phyloP scores from a whole-genome alignment of 2,888 invertebrate genomes.

The Polydrusus tereticollis region DNA sequence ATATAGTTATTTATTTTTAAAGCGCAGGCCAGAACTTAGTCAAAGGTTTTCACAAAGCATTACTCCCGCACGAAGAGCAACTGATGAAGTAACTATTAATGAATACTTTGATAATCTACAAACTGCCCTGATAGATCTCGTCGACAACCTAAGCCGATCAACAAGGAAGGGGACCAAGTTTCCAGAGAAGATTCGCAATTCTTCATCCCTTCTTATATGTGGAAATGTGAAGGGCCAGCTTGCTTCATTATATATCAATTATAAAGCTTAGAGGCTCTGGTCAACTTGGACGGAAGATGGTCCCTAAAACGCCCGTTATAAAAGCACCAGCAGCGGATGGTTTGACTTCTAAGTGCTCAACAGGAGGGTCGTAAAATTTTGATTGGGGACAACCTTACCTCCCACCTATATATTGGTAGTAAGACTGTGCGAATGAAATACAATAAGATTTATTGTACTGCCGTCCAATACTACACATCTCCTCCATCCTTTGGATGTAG shows the following conservation, averaged over 20 bases:
- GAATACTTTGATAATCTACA: constrained; percentile 30
- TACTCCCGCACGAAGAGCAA: constrained; percentile 1
- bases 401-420: constrained; percentile 44
- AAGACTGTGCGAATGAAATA: constrained; percentile 35
- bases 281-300: constrained; percentile 58
- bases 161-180: constrained; percentile 52
- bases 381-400: constrained; percentile 47
- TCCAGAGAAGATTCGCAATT: constrained; percentile 55
- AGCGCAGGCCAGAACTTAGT: constrained; percentile 16
- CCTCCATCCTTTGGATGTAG: constrained; percentile 20
- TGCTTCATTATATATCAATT: constrained; percentile 55
- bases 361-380: constrained; percentile 40
- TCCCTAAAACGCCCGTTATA: constrained; percentile 57
- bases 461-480: constrained; percentile 25
- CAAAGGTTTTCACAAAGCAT: constrained; percentile 22
- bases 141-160: constrained; percentile 56
- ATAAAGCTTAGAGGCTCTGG: constrained; percentile 58
- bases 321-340: constrained; percentile 53
- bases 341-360: constrained; percentile 49
- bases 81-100: constrained; percentile 15
- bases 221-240: constrained; percentile 53
- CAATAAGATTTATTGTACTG: constrained; percentile 28
- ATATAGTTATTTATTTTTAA: background rate
- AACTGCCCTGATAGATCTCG: constrained; percentile 46
- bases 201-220: constrained; percentile 57